Base-by-base conservation (phyloP, 64 coral and sea anemone species). In the Actinia tenebrosa region DNA sequence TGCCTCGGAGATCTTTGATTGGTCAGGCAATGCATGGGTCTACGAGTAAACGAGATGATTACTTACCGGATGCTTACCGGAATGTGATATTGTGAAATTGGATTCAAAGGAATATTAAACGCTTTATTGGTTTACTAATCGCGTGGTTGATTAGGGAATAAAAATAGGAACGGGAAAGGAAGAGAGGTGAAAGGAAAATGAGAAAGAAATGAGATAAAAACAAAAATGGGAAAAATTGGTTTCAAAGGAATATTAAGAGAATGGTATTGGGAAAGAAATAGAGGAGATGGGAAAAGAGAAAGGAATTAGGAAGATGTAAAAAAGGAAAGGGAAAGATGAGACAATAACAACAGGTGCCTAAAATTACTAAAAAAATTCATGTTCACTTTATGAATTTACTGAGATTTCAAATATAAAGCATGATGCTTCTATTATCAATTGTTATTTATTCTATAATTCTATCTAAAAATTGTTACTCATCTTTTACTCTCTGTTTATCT, bases 1-100 rank as follows among this genome's bases (percentile, higher is more conserved):
- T 53, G 86, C 66, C n/a, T 58, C 66, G 11, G 86, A 87, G 44
- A 44, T 87, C 15, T 64, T 75, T 53, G 86, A 87, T 50, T 87
- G 86, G 86, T 69, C 64, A 25, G 64, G 64, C n/a, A 69, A n/a
- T 8, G 20, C 64, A n/a, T 69, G 19, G 64, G 64, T 69, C 64
- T 69, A 69, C 64, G 64, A 69, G 64, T 69, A 25, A 69, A 23
- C 20, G 20, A 4, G 64, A 25, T 2, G n/a, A n/a, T n/a, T n/a
- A n/a, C 22, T 69, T 69, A 69, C 4, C 64, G 8, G n/a, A 69
- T n/a, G n/a, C 22, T 69, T 69, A 69, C 4, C 64, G 8, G n/a
- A 69, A 69, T n/a, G 22, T 69, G n/a, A 69, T 37, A 37, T 69
- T 9, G 19, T 69, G 64, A 69, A 69, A 9, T 69, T 23, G 19